phyloP scores from a whole-genome alignment of 53 echinoderm and acorn worm genomes.

The Astropecten irregularis region DNA sequence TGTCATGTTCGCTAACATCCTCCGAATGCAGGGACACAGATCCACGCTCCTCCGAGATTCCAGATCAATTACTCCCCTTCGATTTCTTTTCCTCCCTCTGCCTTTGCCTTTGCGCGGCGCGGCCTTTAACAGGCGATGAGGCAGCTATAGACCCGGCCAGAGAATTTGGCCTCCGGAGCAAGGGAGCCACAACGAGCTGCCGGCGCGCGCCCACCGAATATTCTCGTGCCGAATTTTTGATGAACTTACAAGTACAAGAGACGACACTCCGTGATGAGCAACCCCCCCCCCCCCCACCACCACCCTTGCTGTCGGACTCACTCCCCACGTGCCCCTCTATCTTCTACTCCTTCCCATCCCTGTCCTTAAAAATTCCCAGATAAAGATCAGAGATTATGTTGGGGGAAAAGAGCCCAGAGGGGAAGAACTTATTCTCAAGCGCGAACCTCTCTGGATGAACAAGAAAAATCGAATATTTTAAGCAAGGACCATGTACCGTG shows the following conservation, averaged over 20 bases:
- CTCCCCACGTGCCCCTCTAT: background rate
- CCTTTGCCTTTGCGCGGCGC: background rate
- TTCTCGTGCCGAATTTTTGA: conserved; percentile 47
- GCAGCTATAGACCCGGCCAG: background rate
- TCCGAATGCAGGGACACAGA: conserved; percentile 56
- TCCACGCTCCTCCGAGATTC: conserved; percentile 27
- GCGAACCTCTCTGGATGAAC: conserved; percentile 40
- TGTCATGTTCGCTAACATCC: conserved; percentile 49
- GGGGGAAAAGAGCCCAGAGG: conserved; percentile 51
- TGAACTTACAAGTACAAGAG: conserved; percentile 14
- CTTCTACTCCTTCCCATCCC: background rate
- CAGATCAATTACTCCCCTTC: conserved; percentile 51
- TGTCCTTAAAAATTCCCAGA: background rate
- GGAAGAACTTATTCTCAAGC: conserved; percentile 62
- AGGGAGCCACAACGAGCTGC: too few relatives aligned
- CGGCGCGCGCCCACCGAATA: too few relatives aligned
- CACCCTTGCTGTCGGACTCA: background rate
- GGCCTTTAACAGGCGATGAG: conserved; percentile 13
- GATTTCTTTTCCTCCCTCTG: conserved; percentile 8
- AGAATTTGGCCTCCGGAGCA: conserved; percentile 44
- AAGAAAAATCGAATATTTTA: conserved; percentile 48
- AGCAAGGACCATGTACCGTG: conserved; percentile 1
- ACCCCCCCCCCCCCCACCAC: too few relatives aligned
- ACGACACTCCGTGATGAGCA: background rate
- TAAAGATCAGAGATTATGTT: conserved; percentile 31